phyloP scores from a whole-genome alignment of 2,888 invertebrate species.

The Yponomeuta malinellus region DNA sequence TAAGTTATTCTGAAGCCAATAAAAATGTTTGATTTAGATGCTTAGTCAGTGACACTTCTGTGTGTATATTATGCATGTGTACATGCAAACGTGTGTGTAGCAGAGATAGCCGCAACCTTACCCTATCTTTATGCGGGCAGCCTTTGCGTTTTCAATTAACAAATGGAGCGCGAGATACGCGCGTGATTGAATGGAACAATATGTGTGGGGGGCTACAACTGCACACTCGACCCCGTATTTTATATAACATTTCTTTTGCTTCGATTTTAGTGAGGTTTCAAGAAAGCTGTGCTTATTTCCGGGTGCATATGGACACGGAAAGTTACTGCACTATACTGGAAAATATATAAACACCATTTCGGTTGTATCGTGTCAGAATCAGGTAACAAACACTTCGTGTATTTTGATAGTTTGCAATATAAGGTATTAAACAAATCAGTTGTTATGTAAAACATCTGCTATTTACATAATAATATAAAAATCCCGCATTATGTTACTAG shows the following conservation, averaged over 20 bases:
- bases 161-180: constrained; percentile 33
- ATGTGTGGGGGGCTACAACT: not conserved
- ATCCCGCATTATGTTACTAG: not conserved
- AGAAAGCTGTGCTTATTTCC: too few relatives aligned
- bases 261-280: too few relatives aligned
- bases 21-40: too few relatives aligned
- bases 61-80: not conserved
- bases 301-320: too few relatives aligned
- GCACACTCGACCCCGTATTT: not conserved
- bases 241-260: too few relatives aligned
- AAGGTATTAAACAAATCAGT: too few relatives aligned
- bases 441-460: not conserved
- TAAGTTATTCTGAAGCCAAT: too few relatives aligned
- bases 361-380: too few relatives aligned
- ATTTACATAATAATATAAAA: not conserved
- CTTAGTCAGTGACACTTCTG: not conserved
- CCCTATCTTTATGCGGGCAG: constrained; percentile 17
- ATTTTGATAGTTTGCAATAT: not conserved
- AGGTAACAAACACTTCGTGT: not conserved
- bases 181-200: constrained; percentile 2
- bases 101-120: not conserved
- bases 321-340: too few relatives aligned
- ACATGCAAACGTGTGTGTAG: not conserved
- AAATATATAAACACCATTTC: too few relatives aligned
- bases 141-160: constrained; percentile 39